Base-by-base conservation (phyloP, 1,140 invertebrate genomes). In the Diabrotica undecimpunctata region DNA sequence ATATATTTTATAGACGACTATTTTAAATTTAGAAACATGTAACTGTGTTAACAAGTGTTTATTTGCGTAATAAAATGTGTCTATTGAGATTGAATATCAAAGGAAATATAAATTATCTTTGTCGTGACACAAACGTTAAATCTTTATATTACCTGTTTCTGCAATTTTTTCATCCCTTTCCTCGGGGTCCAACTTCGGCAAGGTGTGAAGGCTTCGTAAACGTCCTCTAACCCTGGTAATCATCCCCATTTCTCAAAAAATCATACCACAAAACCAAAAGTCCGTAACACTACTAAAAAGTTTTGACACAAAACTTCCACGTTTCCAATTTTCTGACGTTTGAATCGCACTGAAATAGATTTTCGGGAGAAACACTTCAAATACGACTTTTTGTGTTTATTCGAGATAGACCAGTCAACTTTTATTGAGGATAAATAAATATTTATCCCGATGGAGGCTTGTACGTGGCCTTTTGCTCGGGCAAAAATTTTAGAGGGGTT, bases 111-210 rank as follows among this genome's bases (percentile, higher is more conserved):
- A n/a, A n/a, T n/a, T n/a, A n/a, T n/a, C n/a, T n/a, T n/a, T n/a
- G n/a, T n/a, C n/a, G n/a, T n/a, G n/a, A 25, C 25, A 25, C 25
- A 25, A 25, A 25, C 25, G 25, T 25, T n/a, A 25, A 25, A 25
- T 2, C 25, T 54, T 54, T 13, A 55, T 52, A 79, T 72, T 74
- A 86, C 84, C 84, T 66, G 83, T 87, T 75, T 87, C 85, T 6
- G 85, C 85, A 66, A 86, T 87, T 79, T 84, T 86, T 68, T 87
- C 85, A 67, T 87, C 84, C 13, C 85, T 82, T 64, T 83, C 79
- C 59, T 83, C 79, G 10, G 82, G 79, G 64, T 84, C 83, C 70
- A 85, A 73, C 74, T 85, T 86, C 66, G 82, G 81, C 72, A 86
- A 80, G 12, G 84, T 86, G 75, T 86, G 83, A 5, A 80, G 64